Percentiles rank a stretch among this genome's conserved stretches.
phyloP scores from a whole-genome alignment of 2,113 vertebrate genomes.

The Carettochelys insculpta region DNA sequence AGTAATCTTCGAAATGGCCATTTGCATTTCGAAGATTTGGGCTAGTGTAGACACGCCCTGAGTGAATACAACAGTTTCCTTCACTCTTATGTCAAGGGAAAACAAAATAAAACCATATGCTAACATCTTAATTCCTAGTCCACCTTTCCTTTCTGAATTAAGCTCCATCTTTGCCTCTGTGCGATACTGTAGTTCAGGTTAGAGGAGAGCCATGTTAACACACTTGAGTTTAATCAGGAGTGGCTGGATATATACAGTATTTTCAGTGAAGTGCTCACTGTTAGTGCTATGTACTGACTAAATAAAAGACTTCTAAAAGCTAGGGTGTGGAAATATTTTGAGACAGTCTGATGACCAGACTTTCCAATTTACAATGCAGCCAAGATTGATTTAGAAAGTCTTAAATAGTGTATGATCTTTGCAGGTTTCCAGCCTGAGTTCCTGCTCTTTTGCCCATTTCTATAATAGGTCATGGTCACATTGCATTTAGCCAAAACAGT shows the following conservation, averaged over 20 bases:
- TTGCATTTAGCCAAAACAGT: slow-evolving; percentile 27
- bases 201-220: fast-evolving
- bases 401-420: slow-evolving; percentile 29
- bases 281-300: not conserved
- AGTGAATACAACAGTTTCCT: no score
- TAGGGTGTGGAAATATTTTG: not conserved
- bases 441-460: not conserved
- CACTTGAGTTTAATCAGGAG: not conserved
- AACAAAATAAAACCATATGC: not conserved
- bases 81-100: no score
- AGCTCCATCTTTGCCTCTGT: not conserved
- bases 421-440: not conserved
- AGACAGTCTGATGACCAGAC: not conserved
- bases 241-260: not conserved
- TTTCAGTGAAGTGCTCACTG: not conserved
- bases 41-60: no score
- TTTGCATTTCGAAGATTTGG: no score
- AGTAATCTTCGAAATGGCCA: no score
- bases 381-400: not conserved
- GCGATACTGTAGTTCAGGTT: not conserved
- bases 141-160: not conserved
- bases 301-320: not conserved
- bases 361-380: not conserved
- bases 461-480: slow-evolving; percentile 14
- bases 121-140: not conserved